phyloP scores from a whole-genome alignment of 2,888 invertebrate species.

The Therioaphis trifolii region DNA sequence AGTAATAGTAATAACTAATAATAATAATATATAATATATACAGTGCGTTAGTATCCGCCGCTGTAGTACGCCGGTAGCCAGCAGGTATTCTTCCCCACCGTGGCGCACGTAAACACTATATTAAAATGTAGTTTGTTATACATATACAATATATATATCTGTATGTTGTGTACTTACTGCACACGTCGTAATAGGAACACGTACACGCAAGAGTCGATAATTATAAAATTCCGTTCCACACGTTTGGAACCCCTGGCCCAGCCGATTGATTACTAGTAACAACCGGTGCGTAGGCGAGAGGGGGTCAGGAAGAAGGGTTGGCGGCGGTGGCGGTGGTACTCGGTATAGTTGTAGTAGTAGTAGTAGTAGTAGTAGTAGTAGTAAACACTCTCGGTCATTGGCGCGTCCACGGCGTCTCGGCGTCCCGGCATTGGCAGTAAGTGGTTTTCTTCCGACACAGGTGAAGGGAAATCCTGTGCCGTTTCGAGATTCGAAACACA shows the following conservation, averaged over 20 bases:
- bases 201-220: not conserved
- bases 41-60: too few species aligned
- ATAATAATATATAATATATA: too few species aligned
- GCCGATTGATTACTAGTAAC: constrained; percentile 59
- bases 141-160: too few species aligned
- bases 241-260: constrained; percentile 56
- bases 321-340: not conserved
- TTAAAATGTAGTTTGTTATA: too few species aligned
- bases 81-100: too few species aligned
- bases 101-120: too few species aligned
- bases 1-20: too few species aligned
- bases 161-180: too few species aligned
- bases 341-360: not conserved
- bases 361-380: constrained; percentile 21
- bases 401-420: constrained; percentile 33
- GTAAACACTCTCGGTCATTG: constrained; percentile 45
- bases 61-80: too few species aligned
- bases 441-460: constrained; percentile 44
- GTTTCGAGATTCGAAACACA: not conserved
- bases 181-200: too few species aligned
- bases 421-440: constrained; percentile 42
- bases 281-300: constrained; percentile 42
- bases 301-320: not conserved
- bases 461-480: constrained; percentile 16
- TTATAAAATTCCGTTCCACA: constrained; percentile 39